phyloP scores from a whole-genome alignment of 2,888 invertebrate genomes.

The Elmis aenea region DNA sequence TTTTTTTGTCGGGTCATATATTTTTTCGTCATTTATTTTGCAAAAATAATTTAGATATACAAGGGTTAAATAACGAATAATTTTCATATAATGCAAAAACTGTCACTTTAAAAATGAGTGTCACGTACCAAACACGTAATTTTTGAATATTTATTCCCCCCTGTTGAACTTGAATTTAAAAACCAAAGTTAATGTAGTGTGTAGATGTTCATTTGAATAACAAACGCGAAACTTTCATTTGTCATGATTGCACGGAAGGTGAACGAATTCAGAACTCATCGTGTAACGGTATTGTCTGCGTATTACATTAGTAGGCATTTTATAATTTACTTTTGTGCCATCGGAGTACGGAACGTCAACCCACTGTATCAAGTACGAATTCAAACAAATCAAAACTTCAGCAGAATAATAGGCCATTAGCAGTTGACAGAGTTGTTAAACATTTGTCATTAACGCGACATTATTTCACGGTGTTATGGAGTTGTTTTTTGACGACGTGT shows the following conservation, averaged over 20 bases:
- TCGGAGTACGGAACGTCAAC: constrained; percentile 13
- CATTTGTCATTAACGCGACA: constrained; percentile 18
- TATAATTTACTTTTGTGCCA: constrained; percentile 30
- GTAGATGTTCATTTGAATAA: constrained; percentile 15
- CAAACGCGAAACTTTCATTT: constrained; percentile 11
- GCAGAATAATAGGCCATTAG: constrained; percentile 29
- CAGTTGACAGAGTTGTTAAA: constrained; percentile 16
- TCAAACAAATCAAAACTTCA: constrained; percentile 29
- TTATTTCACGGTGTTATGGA: too few relatives aligned
- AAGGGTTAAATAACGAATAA: too few relatives aligned
- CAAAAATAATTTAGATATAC: too few relatives aligned
- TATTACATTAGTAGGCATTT: constrained; percentile 25
- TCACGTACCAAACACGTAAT: too few relatives aligned
- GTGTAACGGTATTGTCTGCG: constrained; percentile 16
- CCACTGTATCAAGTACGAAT: constrained; percentile 25
- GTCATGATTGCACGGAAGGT: constrained; percentile 12
- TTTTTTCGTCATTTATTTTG: too few relatives aligned
- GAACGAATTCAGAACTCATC: too few relatives aligned
- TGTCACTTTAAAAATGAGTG: too few relatives aligned
- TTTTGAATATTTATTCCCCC: too few relatives aligned
- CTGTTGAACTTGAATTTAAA: too few relatives aligned
- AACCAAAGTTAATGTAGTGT: constrained; percentile 13
- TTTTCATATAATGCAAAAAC: too few relatives aligned
- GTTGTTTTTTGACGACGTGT: too few relatives aligned
- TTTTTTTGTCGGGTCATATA: too few relatives aligned